Conservation (phyloP, 2,888 invertebrate genomes). For the Hemaris fuciformis region DNA sequence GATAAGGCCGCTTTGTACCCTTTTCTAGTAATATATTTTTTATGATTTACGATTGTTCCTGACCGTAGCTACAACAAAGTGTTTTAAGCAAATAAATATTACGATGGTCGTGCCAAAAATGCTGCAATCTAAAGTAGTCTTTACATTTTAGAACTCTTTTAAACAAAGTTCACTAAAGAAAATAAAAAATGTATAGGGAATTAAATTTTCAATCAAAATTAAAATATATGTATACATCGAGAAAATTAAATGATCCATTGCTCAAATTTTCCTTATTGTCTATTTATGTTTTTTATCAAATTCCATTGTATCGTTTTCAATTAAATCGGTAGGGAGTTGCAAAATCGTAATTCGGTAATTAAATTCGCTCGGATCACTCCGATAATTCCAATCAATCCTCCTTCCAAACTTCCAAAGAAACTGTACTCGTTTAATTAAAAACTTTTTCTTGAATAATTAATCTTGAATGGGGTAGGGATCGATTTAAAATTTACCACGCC, state of each 20-base stretch:
- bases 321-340: constrained; percentile 2
- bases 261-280: constrained; percentile 1
- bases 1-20: too few species aligned
- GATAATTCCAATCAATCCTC: constrained; percentile 45
- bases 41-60: too few species aligned
- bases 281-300: neutral
- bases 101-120: too few species aligned
- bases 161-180: too few species aligned
- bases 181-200: too few species aligned
- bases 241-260: neutral
- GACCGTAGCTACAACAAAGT: too few species aligned
- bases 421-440: constrained; percentile 63
- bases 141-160: too few species aligned
- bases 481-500: neutral
- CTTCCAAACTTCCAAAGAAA: constrained; percentile 40
- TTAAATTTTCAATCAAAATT: neutral
- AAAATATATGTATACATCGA: too few species aligned
- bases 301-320: neutral
- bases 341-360: constrained; percentile 15
- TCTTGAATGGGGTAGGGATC: neutral
- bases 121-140: too few species aligned
- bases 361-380: constrained; percentile 14
- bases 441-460: constrained; percentile 40
- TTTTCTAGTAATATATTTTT: too few species aligned
- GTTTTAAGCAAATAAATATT: too few species aligned